Evolutionary conservation across 2,888 invertebrate genomes (phyloP).

Genomic region (Galerucella calmariensis): DNA sequence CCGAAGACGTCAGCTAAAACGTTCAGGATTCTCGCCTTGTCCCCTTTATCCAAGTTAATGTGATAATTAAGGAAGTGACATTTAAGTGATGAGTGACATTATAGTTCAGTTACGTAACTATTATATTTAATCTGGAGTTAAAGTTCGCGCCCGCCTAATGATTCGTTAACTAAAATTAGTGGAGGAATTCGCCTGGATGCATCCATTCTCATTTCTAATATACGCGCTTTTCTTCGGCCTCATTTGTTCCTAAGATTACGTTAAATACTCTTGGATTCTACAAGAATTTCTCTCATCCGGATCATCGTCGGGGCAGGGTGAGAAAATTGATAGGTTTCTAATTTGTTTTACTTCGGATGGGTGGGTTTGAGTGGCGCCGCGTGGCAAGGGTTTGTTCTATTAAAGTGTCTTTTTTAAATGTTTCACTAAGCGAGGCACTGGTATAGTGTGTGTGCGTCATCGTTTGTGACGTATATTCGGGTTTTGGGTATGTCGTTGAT

Average conservation of each 20-base stretch:
- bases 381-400: constrained; percentile 1
- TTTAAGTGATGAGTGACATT: constrained; percentile 66
- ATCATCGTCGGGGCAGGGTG: constrained; percentile 18
- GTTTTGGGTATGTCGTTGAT: too few species aligned
- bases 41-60: constrained; percentile 56
- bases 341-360: constrained; percentile 27
- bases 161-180: constrained; percentile 63
- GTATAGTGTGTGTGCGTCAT: too few species aligned
- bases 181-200: constrained; percentile 54
- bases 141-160: constrained; percentile 63
- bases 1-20: constrained; percentile 24
- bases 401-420: background rate
- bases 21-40: constrained; percentile 23
- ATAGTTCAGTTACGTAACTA: constrained; percentile 63
- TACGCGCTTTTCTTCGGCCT: constrained; percentile 53
- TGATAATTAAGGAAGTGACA: constrained; percentile 65
- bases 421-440: too few species aligned
- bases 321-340: constrained; percentile 26
- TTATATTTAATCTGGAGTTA: constrained; percentile 66
- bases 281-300: constrained; percentile 35
- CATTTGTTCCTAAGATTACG: constrained; percentile 52
- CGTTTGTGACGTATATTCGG: too few species aligned
- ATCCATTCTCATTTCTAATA: constrained; percentile 52
- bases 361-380: constrained; percentile 8
- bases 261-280: constrained; percentile 44